Percentiles rank a stretch among this genome's conserved stretches.
Evolutionary conservation across 2,113 vertebrate species (phyloP).

Genomic region (Oryzias woworae): DNA sequence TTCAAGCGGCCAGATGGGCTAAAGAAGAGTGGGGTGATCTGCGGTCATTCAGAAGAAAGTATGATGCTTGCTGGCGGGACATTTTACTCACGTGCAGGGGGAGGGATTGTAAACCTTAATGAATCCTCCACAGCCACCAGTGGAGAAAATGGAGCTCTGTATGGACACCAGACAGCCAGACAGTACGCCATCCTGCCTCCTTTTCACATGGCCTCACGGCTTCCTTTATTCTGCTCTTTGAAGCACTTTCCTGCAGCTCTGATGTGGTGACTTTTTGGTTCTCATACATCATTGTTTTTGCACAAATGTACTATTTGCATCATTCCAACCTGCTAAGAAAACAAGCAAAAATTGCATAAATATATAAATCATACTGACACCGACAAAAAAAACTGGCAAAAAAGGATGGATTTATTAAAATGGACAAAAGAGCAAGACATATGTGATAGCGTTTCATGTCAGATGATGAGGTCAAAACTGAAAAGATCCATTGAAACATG

Average conservation of each 20-base stretch:
- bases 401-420: no score
- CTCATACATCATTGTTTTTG: background rate
- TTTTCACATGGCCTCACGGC: constrained; percentile 43
- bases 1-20: constrained; percentile 82
- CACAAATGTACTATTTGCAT: background rate
- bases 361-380: background rate
- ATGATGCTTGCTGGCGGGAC: constrained; percentile 62
- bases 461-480: no score
- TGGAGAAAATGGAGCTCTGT: constrained; percentile 70
- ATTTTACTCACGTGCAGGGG: constrained; percentile 73
- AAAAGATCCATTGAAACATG: no score
- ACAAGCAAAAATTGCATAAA: background rate
- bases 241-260: background rate
- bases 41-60: constrained; percentile 52
- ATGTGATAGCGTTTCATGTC: no score
- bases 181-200: constrained; percentile 57
- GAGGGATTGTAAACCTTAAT: constrained; percentile 70
- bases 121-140: constrained; percentile 78
- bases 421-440: no score
- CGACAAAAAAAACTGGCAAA: no score
- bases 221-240: constrained; percentile 10
- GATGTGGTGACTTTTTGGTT: background rate
- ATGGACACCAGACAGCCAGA: constrained; percentile 71
- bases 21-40: constrained; percentile 71
- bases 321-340: no score